phyloP scores from a whole-genome alignment of 2,888 invertebrate genomes.

The Melanargia galathea region DNA sequence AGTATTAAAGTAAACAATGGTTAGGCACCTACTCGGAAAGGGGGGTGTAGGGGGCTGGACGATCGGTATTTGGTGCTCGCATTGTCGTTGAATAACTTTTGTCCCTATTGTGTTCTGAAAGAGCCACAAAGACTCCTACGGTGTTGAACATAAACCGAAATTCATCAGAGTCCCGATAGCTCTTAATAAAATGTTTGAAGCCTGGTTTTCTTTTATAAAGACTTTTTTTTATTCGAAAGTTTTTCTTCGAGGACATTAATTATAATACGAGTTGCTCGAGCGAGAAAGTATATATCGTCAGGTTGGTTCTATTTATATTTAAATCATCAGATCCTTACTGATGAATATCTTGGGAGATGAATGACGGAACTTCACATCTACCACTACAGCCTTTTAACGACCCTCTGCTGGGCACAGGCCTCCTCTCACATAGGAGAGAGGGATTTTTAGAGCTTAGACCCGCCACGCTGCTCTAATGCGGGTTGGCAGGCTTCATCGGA shows the following conservation, averaged over 20 bases:
- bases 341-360: too few relatives aligned
- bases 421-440: too few relatives aligned
- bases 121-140: constrained; percentile 79
- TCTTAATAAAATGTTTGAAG: constrained; percentile 71
- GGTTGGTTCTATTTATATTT: too few relatives aligned
- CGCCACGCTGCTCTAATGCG: too few relatives aligned
- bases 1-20: constrained; percentile 81
- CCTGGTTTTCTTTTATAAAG: constrained; percentile 40
- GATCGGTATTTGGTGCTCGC: constrained; percentile 83
- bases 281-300: too few relatives aligned
- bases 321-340: too few relatives aligned
- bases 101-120: constrained; percentile 82
- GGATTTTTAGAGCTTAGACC: too few relatives aligned
- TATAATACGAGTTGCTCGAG: constrained; percentile 19
- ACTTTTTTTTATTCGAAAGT: constrained; percentile 32
- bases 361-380: too few relatives aligned
- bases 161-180: constrained; percentile 79
- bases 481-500: background rate
- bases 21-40: constrained; percentile 61
- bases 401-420: too few relatives aligned
- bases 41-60: constrained; percentile 63
- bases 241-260: constrained; percentile 29
- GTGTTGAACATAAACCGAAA: constrained; percentile 80
- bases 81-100: constrained; percentile 83
- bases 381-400: too few relatives aligned